phyloP scores from a whole-genome alignment of 2,797 vertebrate species.

The Hipposideros larvatus region DNA sequence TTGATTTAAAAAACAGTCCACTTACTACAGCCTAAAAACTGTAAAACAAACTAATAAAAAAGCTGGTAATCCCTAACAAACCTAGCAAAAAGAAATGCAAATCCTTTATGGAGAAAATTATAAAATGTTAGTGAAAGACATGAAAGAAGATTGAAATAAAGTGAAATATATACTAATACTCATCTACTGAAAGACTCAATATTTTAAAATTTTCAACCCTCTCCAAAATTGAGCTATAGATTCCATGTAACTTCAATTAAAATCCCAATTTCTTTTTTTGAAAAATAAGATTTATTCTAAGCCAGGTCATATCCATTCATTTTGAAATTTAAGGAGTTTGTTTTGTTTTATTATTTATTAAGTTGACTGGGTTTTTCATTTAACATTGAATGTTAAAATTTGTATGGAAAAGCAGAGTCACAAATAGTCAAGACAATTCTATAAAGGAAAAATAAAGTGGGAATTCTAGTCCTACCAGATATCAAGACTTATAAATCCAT shows the following conservation, averaged over 20 bases:
- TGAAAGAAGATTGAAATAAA: background rate
- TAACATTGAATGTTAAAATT: background rate
- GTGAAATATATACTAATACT: background rate
- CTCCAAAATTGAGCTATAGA: background rate
- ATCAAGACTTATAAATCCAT: background rate
- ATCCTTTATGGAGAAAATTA: background rate
- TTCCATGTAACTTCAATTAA: background rate
- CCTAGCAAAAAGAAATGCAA: background rate
- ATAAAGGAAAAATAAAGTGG: background rate
- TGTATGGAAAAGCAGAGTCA: background rate
- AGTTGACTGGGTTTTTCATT: background rate
- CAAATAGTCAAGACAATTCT: background rate
- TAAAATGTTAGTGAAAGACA: background rate
- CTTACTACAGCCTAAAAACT: background rate
- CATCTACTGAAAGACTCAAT: background rate
- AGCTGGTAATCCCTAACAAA: background rate
- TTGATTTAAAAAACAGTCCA: background rate
- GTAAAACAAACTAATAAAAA: background rate
- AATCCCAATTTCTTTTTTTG: background rate
- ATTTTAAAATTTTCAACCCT: background rate
- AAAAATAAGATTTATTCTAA: slow-evolving; percentile 43
- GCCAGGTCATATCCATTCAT: slow-evolving; percentile 17
- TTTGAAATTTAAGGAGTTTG: slow-evolving; percentile 10
- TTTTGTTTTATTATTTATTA: slow-evolving; percentile 15
- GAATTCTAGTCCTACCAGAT: background rate